Conservation (phyloP, 2,888 invertebrate species). For the Drosophila borealis region DNA sequence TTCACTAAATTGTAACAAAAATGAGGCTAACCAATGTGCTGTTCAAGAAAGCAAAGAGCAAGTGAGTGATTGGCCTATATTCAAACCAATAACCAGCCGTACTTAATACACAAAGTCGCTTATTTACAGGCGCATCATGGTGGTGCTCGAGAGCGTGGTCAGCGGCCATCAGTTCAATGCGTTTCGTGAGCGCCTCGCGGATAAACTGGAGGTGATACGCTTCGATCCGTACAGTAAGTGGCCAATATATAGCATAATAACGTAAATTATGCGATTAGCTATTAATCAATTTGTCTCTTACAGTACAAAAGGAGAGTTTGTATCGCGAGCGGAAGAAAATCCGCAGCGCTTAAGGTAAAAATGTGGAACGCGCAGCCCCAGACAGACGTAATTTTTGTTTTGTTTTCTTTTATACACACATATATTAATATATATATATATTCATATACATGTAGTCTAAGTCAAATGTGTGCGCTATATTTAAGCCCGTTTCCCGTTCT, state of each 20-base stretch:
- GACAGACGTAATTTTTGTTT: not conserved
- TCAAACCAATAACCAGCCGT: fast-evolving
- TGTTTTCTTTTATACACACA: not conserved
- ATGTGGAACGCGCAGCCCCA: slow-evolving; percentile 3
- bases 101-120: not conserved
- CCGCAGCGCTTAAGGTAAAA: slow-evolving; percentile 86
- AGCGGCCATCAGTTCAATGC: slow-evolving; percentile 89
- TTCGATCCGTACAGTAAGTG: slow-evolving; percentile 93
- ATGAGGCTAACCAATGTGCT: slow-evolving; percentile 89
- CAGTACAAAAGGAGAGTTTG: slow-evolving; percentile 89
- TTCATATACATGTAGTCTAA: no score
- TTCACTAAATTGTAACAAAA: slow-evolving; percentile 37
- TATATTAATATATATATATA: slow-evolving; percentile 2
- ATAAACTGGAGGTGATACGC: slow-evolving; percentile 90
- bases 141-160: slow-evolving; percentile 91
- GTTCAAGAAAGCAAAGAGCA: slow-evolving; percentile 91
- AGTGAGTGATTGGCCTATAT: slow-evolving; percentile 86
- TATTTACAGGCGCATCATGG: slow-evolving; percentile 88
- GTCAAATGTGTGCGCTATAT: no score
- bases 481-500: no score
- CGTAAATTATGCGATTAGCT: not conserved
- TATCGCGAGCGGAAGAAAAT: slow-evolving; percentile 92
- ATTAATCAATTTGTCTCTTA: slow-evolving; percentile 81
- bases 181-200: slow-evolving; percentile 90
- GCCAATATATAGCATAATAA: fast-evolving